phyloP scores from a whole-genome alignment of 2,888 invertebrate genomes.

The Platycheirus rosarum region DNA sequence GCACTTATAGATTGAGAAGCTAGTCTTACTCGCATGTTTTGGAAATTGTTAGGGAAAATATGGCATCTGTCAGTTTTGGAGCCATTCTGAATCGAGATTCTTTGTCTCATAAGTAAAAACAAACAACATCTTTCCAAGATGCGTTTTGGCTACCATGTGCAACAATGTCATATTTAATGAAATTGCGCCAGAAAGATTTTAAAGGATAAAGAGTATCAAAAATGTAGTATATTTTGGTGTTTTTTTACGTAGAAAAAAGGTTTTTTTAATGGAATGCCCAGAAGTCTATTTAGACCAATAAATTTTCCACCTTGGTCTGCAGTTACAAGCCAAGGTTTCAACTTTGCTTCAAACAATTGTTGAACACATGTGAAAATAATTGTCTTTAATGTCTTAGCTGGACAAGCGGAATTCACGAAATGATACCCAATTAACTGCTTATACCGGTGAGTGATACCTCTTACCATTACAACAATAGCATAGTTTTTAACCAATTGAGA shows the following conservation, averaged over 20 bases:
- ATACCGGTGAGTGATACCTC: conserved; percentile 23
- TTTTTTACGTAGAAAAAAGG: conserved; percentile 15
- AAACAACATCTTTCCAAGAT: conserved; percentile 14
- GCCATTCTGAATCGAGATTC: conserved; percentile 14
- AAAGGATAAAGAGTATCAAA: conserved; percentile 24
- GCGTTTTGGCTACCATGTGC: conserved; percentile 9
- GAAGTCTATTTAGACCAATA: conserved; percentile 19
- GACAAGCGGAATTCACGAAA: conserved; percentile 7
- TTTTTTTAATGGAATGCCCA: conserved; percentile 5
- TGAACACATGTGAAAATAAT: conserved; percentile 4
- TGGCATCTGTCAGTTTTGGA: conserved; percentile 29
- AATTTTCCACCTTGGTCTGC: conserved; percentile 26
- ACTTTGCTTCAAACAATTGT: conserved; percentile 7
- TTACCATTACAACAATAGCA: conserved; percentile 26
- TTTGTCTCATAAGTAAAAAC: conserved; percentile 5
- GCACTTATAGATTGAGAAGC: conserved; percentile 5
- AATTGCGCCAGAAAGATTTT: conserved; percentile 17
- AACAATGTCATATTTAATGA: conserved; percentile 17
- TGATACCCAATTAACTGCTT: conserved; percentile 34
- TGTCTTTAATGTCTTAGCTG: conserved; percentile 13
- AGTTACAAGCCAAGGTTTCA: conserved; percentile 16
- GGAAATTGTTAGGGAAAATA: conserved; percentile 38
- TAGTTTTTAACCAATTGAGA: conserved; percentile 21
- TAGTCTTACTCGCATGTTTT: conserved; percentile 24
- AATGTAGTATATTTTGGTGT: conserved; percentile 19